Conservation (phyloP, 2,113 vertebrate genomes). For the Globicephala melas region DNA sequence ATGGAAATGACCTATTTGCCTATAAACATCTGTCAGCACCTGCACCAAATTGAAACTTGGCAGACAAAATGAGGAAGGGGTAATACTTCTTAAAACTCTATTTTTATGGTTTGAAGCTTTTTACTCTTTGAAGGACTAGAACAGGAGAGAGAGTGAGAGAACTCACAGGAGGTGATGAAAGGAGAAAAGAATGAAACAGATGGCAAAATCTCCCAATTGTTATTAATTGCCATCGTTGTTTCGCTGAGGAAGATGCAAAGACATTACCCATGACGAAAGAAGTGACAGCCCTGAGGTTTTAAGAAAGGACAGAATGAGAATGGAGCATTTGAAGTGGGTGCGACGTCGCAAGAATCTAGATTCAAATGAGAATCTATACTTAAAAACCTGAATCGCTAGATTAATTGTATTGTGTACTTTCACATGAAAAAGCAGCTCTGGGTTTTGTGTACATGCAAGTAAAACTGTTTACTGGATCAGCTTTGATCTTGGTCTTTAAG, state of each 20-base stretch:
- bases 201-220: neutral
- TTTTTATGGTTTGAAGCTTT: conserved; percentile 10
- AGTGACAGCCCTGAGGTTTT: neutral
- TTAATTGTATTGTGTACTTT: neutral
- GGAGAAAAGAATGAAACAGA: neutral
- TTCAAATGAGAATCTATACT: neutral
- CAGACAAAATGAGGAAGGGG: conserved; percentile 42
- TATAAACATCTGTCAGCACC: conserved; percentile 6
- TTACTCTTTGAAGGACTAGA: neutral
- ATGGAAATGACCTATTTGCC: conserved; percentile 24
- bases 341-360: neutral
- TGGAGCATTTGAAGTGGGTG: neutral
- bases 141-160: neutral
- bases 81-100: neutral
- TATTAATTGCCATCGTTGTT: neutral
- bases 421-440: neutral
- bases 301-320: neutral
- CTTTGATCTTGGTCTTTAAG: neutral
- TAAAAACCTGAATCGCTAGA: neutral
- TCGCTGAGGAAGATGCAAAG: neutral
- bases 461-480: neutral
- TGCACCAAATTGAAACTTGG: conserved; percentile 16
- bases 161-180: neutral
- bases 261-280: neutral
- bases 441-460: neutral